Base-by-base conservation (phyloP, 1,140 invertebrate species). In the Bombus breviceps region DNA sequence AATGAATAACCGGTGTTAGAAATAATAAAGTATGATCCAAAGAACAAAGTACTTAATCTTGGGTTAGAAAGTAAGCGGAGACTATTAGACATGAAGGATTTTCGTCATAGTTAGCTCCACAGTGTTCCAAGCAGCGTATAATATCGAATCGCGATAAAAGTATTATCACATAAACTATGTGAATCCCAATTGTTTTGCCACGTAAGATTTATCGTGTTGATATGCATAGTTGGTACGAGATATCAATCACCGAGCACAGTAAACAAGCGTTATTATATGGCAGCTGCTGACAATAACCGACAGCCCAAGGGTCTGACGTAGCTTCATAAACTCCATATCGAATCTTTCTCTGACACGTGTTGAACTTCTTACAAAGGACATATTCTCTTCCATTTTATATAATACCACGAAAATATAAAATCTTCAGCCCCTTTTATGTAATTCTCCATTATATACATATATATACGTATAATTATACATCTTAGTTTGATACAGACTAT, bases 211-310 rank as follows among this genome's bases (percentile, higher is more conserved):
- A 80, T 53, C 43, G 78, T n/a, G 78, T 80, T 80, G 64, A 80
- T 80, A 80, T 80, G 78, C 78, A 80, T 69, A 80, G 78, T 64
- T 80, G 34, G 78, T 69, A 66, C 64, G 22, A 80, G 78, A 43
- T 80, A 80, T 80, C 78, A 69, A 69, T 80, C 64, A 80, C 53
- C 43, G 32, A 5, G 28, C 62, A 25, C 28, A 10, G 76, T 78
- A 64, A 68, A 68, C 62, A 6, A 6, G 64, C 25, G 34, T 34
- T 69, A 80, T 80, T 80, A 80, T 80, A 69, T 71, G 78, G 78
- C 78, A 80, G 78, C 78, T 69, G 78, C 69, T 66, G 78, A 80
- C 78, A 80, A 69, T 80, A 69, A 43, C 32, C 78, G 32, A 39
- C 64, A 43, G 64, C 53, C 78, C 25, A 80, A 68, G 41, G 64